Evolutionary conservation across 2,113 vertebrate genomes (phyloP).

Genomic region (Dasyornis broadbenti): DNA sequence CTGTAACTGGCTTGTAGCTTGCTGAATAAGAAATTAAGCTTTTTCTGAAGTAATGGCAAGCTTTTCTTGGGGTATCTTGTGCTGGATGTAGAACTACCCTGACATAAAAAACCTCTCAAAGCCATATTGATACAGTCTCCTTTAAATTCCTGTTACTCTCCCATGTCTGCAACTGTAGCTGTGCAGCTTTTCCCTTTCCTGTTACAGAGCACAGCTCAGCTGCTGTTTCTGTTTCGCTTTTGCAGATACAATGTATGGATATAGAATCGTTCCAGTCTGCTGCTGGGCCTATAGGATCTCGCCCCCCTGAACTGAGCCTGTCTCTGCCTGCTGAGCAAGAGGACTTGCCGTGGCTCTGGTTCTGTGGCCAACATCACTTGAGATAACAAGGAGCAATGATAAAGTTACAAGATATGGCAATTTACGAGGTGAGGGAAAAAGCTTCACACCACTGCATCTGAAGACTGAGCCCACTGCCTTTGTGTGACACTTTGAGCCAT

Average conservation of each 20-base stretch:
- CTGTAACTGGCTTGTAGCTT: background rate
- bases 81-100: background rate
- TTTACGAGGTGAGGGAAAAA: background rate
- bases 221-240: background rate
- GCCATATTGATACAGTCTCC: background rate
- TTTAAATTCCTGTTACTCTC: background rate
- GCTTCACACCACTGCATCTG: background rate
- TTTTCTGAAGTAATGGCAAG: rapidly evolving
- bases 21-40: background rate
- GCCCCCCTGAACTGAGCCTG: background rate
- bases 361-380: background rate
- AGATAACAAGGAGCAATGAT: background rate
- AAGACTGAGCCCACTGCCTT: background rate
- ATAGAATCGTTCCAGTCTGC: background rate
- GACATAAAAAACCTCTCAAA: background rate
- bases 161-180: background rate
- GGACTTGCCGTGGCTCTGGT: conserved; percentile 55
- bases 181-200: background rate
- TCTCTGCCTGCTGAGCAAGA: conserved; percentile 16
- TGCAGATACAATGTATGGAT: background rate
- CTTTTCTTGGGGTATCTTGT: background rate
- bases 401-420: rapidly evolving
- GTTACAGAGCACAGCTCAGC: background rate
- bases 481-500: background rate
- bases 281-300: background rate